These are phyloP conservation scores for Caenorhabditis afra DNA, from an alignment of 2,888 invertebrate genomes.

Conservation along the genomic window DNA sequence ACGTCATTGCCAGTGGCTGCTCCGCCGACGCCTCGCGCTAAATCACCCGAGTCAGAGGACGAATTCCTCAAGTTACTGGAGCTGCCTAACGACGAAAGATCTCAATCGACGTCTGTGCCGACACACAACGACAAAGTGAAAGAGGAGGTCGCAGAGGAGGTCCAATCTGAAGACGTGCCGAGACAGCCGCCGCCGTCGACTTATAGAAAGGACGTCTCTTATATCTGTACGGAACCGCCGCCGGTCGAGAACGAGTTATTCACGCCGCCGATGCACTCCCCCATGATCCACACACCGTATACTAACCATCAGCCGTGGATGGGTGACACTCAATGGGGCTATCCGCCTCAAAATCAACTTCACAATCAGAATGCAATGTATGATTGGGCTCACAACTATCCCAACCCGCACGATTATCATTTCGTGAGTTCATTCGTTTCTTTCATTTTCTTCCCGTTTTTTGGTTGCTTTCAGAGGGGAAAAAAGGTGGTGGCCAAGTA, in stretches of 20 bases:
- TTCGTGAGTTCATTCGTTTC: slow-evolving; percentile 31
- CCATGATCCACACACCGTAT: neutral
- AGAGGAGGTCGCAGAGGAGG: neutral
- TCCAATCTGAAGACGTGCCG: neutral
- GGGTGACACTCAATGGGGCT: too few species aligned
- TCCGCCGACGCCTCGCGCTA: too few species aligned
- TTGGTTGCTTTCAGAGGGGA: neutral
- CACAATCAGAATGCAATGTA: slow-evolving; percentile 2
- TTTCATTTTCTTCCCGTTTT: slow-evolving; percentile 24
- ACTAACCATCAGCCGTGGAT: neutral
- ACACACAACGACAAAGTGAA: neutral
- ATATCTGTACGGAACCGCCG: neutral
- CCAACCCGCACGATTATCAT: neutral
- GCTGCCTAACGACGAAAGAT: neutral
- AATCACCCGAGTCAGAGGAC: neutral
- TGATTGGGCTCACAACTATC: neutral
- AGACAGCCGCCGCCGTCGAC: neutral
- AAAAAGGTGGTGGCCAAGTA: slow-evolving; percentile 5
- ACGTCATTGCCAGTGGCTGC: neutral
- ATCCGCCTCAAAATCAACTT: neutral
- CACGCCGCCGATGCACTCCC: slow-evolving; percentile 28
- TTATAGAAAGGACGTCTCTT: neutral
- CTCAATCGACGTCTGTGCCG: neutral
- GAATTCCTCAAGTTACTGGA: neutral
- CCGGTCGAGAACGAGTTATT: slow-evolving; percentile 9